Percentiles rank a stretch among this genome's conserved stretches.
These are phyloP conservation scores for Chloropsis cyanopogon DNA, from an alignment of 2,113 vertebrate species.

Conservation along the genomic window DNA sequence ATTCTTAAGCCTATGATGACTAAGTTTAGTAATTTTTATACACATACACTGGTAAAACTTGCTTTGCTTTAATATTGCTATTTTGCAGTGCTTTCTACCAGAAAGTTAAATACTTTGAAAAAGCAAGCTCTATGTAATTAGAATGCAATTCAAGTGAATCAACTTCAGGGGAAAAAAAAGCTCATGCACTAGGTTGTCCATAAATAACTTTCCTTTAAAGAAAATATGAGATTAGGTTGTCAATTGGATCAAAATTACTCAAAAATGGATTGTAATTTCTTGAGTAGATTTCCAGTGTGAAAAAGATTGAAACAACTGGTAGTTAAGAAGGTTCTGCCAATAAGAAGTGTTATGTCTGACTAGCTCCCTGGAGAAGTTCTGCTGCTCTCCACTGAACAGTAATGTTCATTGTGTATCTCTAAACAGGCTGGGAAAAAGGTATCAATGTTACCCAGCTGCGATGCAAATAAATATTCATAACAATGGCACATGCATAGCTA, in stretches of 20 bases:
- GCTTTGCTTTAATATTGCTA: background rate
- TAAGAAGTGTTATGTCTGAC: background rate
- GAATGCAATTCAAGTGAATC: background rate
- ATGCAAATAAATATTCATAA: constrained; percentile 82
- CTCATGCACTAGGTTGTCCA: background rate
- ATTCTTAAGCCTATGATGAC: background rate
- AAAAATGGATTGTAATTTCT: background rate
- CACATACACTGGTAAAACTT: background rate
- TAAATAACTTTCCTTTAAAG: background rate
- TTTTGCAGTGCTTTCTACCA: background rate
- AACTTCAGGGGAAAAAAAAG: background rate
- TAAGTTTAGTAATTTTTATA: background rate
- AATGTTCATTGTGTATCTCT: constrained; percentile 61
- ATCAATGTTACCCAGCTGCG: constrained; percentile 64
- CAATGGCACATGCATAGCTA: constrained; percentile 77
- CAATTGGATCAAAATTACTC: background rate
- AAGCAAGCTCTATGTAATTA: background rate
- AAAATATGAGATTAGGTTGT: background rate
- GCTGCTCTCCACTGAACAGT: background rate
- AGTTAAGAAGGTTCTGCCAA: constrained; percentile 5
- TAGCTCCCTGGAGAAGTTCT: constrained; percentile 41
- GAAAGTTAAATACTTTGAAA: background rate
- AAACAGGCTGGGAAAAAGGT: constrained; percentile 65
- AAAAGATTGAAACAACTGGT: background rate
- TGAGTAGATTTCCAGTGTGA: background rate